Evolutionary conservation across 2,113 vertebrate species (phyloP), one percentile per base, ranked within the genome.

Genomic region (Rhynchomys soricoides): DNA sequence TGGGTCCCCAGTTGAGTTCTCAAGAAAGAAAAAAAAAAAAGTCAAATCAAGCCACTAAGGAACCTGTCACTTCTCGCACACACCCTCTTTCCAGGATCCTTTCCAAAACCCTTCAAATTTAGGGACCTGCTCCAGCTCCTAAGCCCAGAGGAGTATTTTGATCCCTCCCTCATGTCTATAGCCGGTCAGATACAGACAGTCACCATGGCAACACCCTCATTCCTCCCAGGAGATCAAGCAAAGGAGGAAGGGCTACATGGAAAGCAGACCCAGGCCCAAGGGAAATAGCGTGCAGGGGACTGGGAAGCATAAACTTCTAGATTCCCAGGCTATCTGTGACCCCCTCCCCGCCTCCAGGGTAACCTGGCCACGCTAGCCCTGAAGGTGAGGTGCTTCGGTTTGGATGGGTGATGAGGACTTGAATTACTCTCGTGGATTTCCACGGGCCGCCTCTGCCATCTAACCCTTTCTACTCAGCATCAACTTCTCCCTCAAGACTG

Each of bases 121-220:
- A 96, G 87, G 95, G 92, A 45, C 21, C 90, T 12, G 34, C n/a
- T 26, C 17, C 45, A 92, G 62, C 64, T 52, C 22, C 59, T 43
- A 31, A 83, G 55, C 50, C 50, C 90, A 31, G 1, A 83, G 57
- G 7, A 92, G 55, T 83, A 88, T 95, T 97, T 77, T 50, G 92
- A 94, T 86, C 97, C 96, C 74, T 81, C 93, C 95, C 92, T 89
- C 82, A 86, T 62, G 89, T 68, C 55, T n/a, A n/a, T 70, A 90
- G 75, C 97, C 95, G 89, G 96, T 96, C 66, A 92, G 94, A 90
- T 52, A 92, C 29, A 88, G 83, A 50, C 91, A 86, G 92, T 98
- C 98, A 90, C 98, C 98, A 98, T 88, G 96, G 95, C 96, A 98
- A 98, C 95, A 89, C 97, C 98, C 98, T 98, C 97, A 96, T 98